Base-by-base conservation (phyloP, 2,888 invertebrate genomes). In the Erpobdella octoculata region DNA sequence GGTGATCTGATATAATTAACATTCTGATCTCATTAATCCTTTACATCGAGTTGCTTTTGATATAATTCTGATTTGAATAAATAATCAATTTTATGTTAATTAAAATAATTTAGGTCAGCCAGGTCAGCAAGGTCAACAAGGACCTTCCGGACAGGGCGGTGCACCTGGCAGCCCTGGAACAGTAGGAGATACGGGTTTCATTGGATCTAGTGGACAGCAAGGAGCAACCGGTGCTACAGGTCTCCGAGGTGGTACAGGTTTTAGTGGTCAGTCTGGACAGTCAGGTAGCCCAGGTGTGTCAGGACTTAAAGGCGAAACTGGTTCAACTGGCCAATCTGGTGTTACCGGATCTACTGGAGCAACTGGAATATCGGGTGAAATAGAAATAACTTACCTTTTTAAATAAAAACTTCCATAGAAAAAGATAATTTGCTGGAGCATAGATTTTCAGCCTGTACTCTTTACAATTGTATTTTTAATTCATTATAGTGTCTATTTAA, bases 81-180 rank as follows among this genome's bases (percentile, higher is more conserved):
- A 46, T 15, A 46, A 46, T 46, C 18, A 46, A 46, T n/a, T 59
- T 59, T 59, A n/a, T n/a, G 21, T 61, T 61, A 18, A 21, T 2
- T 2, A 3, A 25, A 61, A 61, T 21, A 28, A 61, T n/a, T 25
- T 31, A 35, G 76, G 76, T 53, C 37, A 37, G 36, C 69, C 73
- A 31, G 75, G 74, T 1, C 33, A 33, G 28, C 53, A 31, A 59
- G 74, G 75, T 25, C 70, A 70, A 8, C 68, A 64, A 41, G 75
- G 75, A 58, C 12, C 41, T 59, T 46, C 73, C 41, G 76, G 76
- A 6, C 41, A 70, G 21, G n/a, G 48, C 41, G 76, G 76, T 21
- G 61, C 67, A 36, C 18, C 37, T 25, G 76, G 76, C 28, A 31
- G 21, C 9, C 31, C 9, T 53, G 74, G 74, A 33, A n/a, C 33